Conservation (phyloP, 2,888 invertebrate genomes). For the Aporophyla lueneburgensis region DNA sequence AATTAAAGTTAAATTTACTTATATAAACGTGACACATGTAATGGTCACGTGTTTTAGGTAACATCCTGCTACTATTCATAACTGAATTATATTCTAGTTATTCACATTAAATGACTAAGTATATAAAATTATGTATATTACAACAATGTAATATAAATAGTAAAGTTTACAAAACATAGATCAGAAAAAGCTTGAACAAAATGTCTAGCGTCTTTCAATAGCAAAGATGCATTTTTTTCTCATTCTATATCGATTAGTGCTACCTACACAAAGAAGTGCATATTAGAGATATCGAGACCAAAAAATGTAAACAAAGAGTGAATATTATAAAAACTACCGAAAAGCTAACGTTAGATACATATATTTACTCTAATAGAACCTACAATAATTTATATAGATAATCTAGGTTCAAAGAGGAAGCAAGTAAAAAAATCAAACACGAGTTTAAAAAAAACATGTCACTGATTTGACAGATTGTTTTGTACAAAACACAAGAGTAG, state of each 20-base stretch:
- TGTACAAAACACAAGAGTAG: too few relatives aligned
- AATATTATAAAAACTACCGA: neutral
- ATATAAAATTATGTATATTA: too few relatives aligned
- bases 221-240: neutral
- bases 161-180: neutral
- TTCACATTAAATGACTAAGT: neutral
- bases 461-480: too few relatives aligned
- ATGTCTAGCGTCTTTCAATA: too few relatives aligned
- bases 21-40: slow-evolving; percentile 10
- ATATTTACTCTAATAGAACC: neutral
- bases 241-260: neutral
- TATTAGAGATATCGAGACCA: neutral
- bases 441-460: neutral
- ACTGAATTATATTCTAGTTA: neutral
- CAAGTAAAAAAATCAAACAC: neutral
- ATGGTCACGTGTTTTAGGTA: neutral
- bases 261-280: neutral
- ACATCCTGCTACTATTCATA: slow-evolving; percentile 2
- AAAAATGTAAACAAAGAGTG: neutral
- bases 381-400: too few relatives aligned
- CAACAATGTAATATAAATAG: neutral
- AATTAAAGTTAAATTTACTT: slow-evolving; percentile 1
- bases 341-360: neutral
- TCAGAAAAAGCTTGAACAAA: neutral
- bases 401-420: neutral